Percentiles rank a stretch among this genome's conserved stretches.
phyloP scores from a whole-genome alignment of 1,140 invertebrate genomes.

The Drosophila chauvacae region DNA sequence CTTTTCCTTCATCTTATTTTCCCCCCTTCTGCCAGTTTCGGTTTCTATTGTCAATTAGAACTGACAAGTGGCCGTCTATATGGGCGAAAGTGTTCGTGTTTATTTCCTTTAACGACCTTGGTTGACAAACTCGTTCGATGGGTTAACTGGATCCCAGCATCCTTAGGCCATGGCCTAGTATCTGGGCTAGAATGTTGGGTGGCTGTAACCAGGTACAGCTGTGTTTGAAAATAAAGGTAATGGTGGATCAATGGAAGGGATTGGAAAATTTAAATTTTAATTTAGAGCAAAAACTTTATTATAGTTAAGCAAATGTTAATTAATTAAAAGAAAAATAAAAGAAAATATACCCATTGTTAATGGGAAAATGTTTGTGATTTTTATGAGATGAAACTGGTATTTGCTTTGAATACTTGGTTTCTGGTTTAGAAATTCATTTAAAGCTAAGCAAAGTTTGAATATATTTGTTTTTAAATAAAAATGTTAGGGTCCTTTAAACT shows the following conservation, averaged over 20 bases:
- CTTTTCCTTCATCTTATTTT: neutral
- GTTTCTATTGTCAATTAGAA: conserved; percentile 60
- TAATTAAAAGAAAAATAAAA: too few relatives aligned
- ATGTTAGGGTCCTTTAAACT: too few relatives aligned
- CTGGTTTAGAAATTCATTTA: too few relatives aligned
- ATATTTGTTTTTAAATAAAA: too few relatives aligned
- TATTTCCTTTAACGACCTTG: conserved; percentile 38
- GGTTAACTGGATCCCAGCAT: conserved; percentile 8
- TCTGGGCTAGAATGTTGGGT: neutral
- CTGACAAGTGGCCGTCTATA: conserved; percentile 52
- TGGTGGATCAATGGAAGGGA: neutral
- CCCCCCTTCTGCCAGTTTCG: conserved; percentile 20
- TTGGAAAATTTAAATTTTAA: neutral
- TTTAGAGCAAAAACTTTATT: too few relatives aligned
- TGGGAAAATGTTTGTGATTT: too few relatives aligned
- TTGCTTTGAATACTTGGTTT: too few relatives aligned
- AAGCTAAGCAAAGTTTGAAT: too few relatives aligned
- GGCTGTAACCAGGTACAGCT: conserved; percentile 4
- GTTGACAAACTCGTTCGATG: conserved; percentile 35
- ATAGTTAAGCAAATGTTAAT: too few relatives aligned
- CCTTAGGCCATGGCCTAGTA: neutral
- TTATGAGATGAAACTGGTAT: too few relatives aligned
- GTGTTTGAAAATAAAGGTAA: neutral
- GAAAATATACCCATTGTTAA: too few relatives aligned
- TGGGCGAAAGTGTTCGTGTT: conserved; percentile 45